Evolutionary conservation across 2,888 invertebrate genomes (phyloP).

Genomic region (Meiosimyza platycephala): DNA sequence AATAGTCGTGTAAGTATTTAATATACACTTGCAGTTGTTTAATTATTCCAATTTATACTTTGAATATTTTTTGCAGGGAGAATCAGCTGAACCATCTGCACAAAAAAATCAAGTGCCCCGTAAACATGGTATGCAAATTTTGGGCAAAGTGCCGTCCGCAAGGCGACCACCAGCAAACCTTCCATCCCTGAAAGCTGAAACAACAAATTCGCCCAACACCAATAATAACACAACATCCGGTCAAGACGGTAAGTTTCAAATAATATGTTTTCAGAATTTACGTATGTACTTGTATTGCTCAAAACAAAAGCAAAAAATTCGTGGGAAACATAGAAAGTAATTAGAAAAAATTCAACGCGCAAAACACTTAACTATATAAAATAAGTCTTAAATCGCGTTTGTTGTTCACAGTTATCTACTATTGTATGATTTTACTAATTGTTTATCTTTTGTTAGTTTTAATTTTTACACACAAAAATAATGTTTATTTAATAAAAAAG

Average conservation of each 20-base stretch:
- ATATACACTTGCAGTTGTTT: neutral
- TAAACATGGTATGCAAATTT: slow-evolving; percentile 99
- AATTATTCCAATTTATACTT: slow-evolving; percentile 16
- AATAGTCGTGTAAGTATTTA: slow-evolving; percentile 78
- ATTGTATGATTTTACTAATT: no score
- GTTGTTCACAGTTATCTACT: no score
- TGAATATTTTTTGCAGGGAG: slow-evolving; percentile 72
- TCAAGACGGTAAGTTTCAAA: slow-evolving; percentile 52
- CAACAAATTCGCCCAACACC: slow-evolving; percentile 68
- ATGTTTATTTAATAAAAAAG: no score
- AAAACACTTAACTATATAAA: no score
- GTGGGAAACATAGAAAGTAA: no score
- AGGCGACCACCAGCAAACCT: slow-evolving; percentile 98
- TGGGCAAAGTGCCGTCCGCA: slow-evolving; percentile 98
- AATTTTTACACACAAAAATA: no score
- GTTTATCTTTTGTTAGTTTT: no score
- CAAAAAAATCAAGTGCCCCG: slow-evolving; percentile 90
- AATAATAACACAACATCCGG: slow-evolving; percentile 54
- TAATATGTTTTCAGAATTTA: neutral
- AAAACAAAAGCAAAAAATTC: no score
- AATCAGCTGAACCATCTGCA: slow-evolving; percentile 87
- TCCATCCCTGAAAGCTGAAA: slow-evolving; percentile 98
- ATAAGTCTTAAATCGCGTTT: no score
- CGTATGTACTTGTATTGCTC: neutral
- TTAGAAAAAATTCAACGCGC: no score